Conservation (phyloP, 2,797 vertebrate genomes). For the Coendou prehensilis region DNA sequence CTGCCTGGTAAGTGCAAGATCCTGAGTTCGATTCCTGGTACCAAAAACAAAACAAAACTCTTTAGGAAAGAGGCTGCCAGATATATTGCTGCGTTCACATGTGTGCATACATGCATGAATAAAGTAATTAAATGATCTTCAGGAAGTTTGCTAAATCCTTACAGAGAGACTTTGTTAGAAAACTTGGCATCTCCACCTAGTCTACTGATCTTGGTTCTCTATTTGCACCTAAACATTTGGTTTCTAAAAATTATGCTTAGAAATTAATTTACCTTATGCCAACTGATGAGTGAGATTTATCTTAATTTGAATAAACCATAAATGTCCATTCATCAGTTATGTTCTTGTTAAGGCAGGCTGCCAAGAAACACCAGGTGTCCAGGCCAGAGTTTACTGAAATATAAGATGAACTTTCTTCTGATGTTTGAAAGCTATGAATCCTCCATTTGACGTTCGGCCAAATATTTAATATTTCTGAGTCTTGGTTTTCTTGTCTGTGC, state of each 20-base stretch:
- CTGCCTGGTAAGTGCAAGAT: too few species aligned
- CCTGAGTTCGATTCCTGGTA: too few species aligned
- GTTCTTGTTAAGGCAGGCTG: slow-evolving; percentile 74
- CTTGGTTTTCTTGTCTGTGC: slow-evolving; percentile 68
- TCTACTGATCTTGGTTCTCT: slow-evolving; percentile 71
- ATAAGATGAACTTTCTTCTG: slow-evolving; percentile 73
- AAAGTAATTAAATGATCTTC: slow-evolving; percentile 81
- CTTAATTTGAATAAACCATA: slow-evolving; percentile 82
- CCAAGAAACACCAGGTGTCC: slow-evolving; percentile 79
- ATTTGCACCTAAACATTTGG: slow-evolving; percentile 76
- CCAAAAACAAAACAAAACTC: too few species aligned
- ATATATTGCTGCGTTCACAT: slow-evolving; percentile 80
- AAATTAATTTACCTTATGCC: slow-evolving; percentile 82
- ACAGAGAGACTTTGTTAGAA: slow-evolving; percentile 76
- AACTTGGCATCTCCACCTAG: slow-evolving; percentile 74
- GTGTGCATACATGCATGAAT: slow-evolving; percentile 72
- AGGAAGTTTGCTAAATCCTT: slow-evolving; percentile 71
- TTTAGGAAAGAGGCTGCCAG: slow-evolving; percentile 67
- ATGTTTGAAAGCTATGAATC: slow-evolving; percentile 72
- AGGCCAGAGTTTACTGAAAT: slow-evolving; percentile 77
- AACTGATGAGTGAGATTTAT: slow-evolving; percentile 82
- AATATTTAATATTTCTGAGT: slow-evolving; percentile 71
- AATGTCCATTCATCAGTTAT: slow-evolving; percentile 81
- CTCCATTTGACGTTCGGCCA: slow-evolving; percentile 72
- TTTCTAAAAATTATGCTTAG: slow-evolving; percentile 80